Base-by-base conservation (phyloP, 2,113 vertebrate genomes). In the Mola mola region DNA sequence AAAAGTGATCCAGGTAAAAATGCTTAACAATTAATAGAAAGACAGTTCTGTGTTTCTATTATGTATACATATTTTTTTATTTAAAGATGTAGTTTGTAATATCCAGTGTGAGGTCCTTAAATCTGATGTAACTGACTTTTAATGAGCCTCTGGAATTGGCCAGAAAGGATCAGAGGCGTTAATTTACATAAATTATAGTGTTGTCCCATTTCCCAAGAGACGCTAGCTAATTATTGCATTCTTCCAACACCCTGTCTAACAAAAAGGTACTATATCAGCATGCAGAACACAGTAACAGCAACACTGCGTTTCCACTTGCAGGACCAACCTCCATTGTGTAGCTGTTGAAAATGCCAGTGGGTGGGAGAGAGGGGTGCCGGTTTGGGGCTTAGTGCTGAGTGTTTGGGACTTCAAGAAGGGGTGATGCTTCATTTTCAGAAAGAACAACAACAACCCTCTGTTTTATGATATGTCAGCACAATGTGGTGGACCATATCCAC, bases 241-340 rank as follows among this genome's bases (percentile, higher is more conserved):
- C 25, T 41, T 58, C 36, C 33, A 40, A 46, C 19, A 49, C 31
- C 65, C 65, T 55, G 31, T 65, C 42, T 22, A 47, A 25, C 53
- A 36, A 42, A 63, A 55, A 40, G 22, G 7, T 51, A 65, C 43
- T 13, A 25, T 13, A 79, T 83, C 64, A 76, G 64, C 79, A 84
- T 88, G 67, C 79, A 66, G 53, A 62, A 66, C 75, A 65, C 11
- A 9, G 20, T 25, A 47, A 69, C 42, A 70, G 50, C 76, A 62
- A 40, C 61, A 16, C 25, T 49, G 51, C 50, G 75, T 42, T 20
- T 11, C 52, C 49, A 3, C 42, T 75, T 9, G 17, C 55, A 15
- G 37, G 43, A 72, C 75, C 72, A 78, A 25, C 33, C 34, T 57
- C 58, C 53, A 76, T 78, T 76, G 66, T 71, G 66, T 28, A 63